phyloP scores from a whole-genome alignment of 1,140 invertebrate species.

The Drosophila lacertosa region DNA sequence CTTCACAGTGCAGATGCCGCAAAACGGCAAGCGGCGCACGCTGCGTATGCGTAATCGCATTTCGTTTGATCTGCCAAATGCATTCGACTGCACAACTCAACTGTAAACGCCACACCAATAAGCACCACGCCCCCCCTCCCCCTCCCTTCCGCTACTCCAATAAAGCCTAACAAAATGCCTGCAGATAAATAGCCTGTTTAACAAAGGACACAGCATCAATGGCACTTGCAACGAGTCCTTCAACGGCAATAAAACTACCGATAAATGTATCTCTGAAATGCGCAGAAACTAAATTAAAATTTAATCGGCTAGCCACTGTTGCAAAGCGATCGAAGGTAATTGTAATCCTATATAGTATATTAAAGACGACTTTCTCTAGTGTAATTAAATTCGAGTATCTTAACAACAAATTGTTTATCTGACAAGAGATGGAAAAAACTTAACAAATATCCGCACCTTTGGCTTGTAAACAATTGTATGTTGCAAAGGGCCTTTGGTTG shows the following conservation, averaged over 20 bases:
- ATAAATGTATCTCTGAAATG: background rate
- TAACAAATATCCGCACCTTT: conserved; percentile 14
- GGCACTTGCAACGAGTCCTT: background rate
- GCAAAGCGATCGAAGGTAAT: background rate
- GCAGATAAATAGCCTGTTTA: conserved; percentile 15
- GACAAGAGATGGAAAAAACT: background rate
- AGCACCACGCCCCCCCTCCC: background rate
- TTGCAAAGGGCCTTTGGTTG: background rate
- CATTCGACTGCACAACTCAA: conserved; percentile 42
- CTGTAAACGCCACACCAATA: conserved; percentile 27
- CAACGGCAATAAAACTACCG: background rate
- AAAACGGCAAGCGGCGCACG: conserved; percentile 9
- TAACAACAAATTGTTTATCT: background rate
- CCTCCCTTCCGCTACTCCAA: background rate
- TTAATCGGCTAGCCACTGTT: no score
- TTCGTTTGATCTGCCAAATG: conserved; percentile 52
- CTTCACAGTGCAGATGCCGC: background rate
- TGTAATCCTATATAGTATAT: no score
- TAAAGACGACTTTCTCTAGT: no score
- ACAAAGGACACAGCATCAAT: conserved; percentile 12
- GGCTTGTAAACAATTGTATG: background rate
- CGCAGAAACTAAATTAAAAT: background rate
- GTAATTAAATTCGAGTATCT: no score
- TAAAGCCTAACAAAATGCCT: conserved; percentile 12
- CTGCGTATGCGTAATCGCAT: conserved; percentile 61